A percentile compares a stretch with the other conserved stretches of the same genome.
phyloP scores from a whole-genome alignment of 2,888 invertebrate genomes.

The Tipula confusa region DNA sequence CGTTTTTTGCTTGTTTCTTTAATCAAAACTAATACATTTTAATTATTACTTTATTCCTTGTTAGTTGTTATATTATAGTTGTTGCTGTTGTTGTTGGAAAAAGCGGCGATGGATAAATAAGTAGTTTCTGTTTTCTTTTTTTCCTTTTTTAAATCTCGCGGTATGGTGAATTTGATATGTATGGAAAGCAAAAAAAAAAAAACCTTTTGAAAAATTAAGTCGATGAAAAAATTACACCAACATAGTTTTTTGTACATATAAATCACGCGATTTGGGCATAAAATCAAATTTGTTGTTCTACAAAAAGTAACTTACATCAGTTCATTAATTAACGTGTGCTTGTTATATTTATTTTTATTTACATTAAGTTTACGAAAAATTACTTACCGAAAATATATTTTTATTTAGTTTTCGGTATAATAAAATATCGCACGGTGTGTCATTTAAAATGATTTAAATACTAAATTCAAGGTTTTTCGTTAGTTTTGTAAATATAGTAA shows the following conservation, averaged over 20 bases:
- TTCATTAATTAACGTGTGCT: not conserved
- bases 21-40: constrained; percentile 7
- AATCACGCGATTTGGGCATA: constrained; percentile 3
- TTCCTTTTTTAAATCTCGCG: not conserved
- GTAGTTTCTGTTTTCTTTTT: too few species aligned
- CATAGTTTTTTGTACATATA: not conserved
- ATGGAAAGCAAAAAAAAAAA: not conserved
- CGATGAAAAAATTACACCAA: not conserved
- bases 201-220: not conserved
- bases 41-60: constrained; percentile 12
- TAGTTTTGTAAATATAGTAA: not conserved
- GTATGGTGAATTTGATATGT: not conserved
- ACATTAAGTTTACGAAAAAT: not conserved
- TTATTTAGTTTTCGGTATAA: not conserved
- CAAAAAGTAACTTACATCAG: constrained; percentile 8
- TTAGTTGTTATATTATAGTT: not conserved
- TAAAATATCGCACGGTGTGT: not conserved
- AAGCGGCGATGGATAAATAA: not conserved
- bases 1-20: constrained; percentile 21
- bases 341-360: not conserved
- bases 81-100: not conserved
- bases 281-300: not conserved
- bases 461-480: not conserved
- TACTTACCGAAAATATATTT: not conserved
- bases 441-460: not conserved